Percentiles rank a stretch among this genome's conserved stretches.
Evolutionary conservation across 2,888 invertebrate species (phyloP).

Genomic region (Acronicta psi): DNA sequence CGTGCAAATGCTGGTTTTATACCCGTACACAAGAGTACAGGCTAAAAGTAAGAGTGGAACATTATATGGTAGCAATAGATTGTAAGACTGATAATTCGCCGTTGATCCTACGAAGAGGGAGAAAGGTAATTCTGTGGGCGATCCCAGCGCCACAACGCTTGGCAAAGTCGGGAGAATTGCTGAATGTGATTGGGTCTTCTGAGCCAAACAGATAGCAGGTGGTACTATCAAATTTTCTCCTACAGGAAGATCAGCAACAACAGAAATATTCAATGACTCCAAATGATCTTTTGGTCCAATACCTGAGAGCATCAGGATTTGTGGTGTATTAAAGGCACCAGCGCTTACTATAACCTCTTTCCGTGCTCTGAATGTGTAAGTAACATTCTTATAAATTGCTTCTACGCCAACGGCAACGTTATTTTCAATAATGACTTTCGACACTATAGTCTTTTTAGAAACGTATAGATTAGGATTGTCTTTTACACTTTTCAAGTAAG

Average conservation of each 20-base stretch:
- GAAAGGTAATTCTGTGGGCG: constrained; percentile 31
- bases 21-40: constrained; percentile 17
- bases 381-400: constrained; percentile 7
- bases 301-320: constrained; percentile 44
- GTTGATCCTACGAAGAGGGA: constrained; percentile 39
- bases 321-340: constrained; percentile 41
- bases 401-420: constrained; percentile 37
- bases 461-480: constrained; percentile 37
- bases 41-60: constrained; percentile 22
- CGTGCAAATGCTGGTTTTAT: constrained; percentile 40
- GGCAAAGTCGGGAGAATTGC: rapidly evolving
- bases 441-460: constrained; percentile 34
- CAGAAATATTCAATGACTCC: constrained; percentile 26
- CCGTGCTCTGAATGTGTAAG: constrained; percentile 31
- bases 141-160: background rate
- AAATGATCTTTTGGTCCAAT: constrained; percentile 44
- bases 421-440: constrained; percentile 34
- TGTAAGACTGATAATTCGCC: constrained; percentile 16
- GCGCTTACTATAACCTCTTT: constrained; percentile 47
- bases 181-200: constrained; percentile 12
- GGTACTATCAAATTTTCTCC: constrained; percentile 37
- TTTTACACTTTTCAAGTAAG: constrained; percentile 32
- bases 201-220: constrained; percentile 1
- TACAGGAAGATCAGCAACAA: constrained; percentile 39
- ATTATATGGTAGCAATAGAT: constrained; percentile 37